Evolutionary conservation across 1,140 invertebrate genomes (phyloP).

Genomic region (Camponotus pennsylvanicus): DNA sequence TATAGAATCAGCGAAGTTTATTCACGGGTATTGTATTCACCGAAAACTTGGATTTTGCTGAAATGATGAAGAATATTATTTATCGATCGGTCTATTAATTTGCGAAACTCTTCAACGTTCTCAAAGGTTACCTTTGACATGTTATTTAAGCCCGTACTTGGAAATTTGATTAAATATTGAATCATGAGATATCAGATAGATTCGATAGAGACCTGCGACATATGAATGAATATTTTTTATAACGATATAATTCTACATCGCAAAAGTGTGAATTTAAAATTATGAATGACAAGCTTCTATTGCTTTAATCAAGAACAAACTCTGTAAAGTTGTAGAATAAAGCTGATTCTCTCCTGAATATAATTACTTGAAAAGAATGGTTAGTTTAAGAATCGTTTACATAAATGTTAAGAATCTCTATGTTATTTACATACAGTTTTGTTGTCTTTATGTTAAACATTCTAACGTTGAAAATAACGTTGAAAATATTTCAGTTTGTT

Average conservation of each 20-base stretch:
- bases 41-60: background rate
- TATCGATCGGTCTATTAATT: constrained; percentile 2
- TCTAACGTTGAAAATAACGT: too few relatives aligned
- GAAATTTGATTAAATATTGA: constrained; percentile 50
- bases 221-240: constrained; percentile 1
- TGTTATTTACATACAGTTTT: background rate
- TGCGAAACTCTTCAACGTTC: background rate
- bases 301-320: constrained; percentile 21
- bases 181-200: constrained; percentile 2
- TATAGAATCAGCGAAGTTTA: background rate
- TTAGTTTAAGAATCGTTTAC: background rate
- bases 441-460: background rate
- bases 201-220: background rate
- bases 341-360: background rate
- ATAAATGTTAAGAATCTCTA: background rate
- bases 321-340: background rate
- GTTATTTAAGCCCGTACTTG: constrained; percentile 35
- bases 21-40: background rate
- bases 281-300: constrained; percentile 22
- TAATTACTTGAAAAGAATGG: constrained; percentile 4
- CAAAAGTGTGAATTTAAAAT: constrained; percentile 11
- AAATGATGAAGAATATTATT: constrained; percentile 38
- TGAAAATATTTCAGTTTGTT: background rate
- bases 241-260: constrained; percentile 13
- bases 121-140: background rate